Conservation (phyloP, 1,140 invertebrate species). For the Macrosteles quadrilineatus region DNA sequence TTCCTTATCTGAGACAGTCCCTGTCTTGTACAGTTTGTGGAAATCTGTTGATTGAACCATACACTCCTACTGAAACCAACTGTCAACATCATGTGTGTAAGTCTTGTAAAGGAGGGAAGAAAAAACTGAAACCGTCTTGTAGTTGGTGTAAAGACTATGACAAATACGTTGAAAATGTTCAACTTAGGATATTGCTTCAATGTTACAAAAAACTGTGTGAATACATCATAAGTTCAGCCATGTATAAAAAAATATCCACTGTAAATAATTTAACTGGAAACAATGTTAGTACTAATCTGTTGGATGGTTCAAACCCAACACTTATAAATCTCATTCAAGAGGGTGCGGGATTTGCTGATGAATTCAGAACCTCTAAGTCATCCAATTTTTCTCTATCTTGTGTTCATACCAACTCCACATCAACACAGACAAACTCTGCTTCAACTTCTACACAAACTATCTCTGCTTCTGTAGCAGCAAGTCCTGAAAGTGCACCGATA, state of each 20-base stretch:
- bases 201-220: constrained; percentile 88
- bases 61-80: constrained; percentile 73
- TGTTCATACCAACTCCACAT: constrained; percentile 66
- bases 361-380: constrained; percentile 68
- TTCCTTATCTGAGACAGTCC: constrained; percentile 82
- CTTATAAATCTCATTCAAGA: constrained; percentile 70
- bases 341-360: constrained; percentile 74
- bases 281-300: constrained; percentile 52
- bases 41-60: constrained; percentile 78
- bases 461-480: constrained; percentile 29
- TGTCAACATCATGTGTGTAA: constrained; percentile 88
- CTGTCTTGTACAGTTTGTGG: constrained; percentile 87
- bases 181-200: constrained; percentile 75
- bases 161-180: constrained; percentile 80
- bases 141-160: constrained; percentile 82
- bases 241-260: constrained; percentile 60
- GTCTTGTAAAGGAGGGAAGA: constrained; percentile 78
- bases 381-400: constrained; percentile 71
- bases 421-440: constrained; percentile 58
- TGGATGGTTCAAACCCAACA: constrained; percentile 46
- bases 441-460: constrained; percentile 21
- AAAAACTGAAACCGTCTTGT: constrained; percentile 81
- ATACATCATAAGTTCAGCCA: constrained; percentile 69
- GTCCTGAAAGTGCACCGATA: background rate
- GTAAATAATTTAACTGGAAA: constrained; percentile 52